phyloP scores from a whole-genome alignment of 2,797 vertebrate species.

The Falco rusticolus region DNA sequence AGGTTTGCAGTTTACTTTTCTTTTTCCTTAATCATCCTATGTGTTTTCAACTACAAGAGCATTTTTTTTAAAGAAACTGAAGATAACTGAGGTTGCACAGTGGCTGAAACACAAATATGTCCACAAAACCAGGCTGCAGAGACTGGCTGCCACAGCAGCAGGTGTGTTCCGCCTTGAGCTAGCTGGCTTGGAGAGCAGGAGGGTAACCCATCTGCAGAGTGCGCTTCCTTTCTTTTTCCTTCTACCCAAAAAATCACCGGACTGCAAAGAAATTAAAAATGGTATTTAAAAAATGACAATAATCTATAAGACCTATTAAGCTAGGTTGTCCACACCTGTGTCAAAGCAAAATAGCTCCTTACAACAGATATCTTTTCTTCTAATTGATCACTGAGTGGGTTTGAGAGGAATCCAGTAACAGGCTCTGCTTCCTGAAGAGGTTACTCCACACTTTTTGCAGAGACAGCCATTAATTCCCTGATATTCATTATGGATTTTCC shows the following conservation, averaged over 20 bases:
- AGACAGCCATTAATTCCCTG: not conserved
- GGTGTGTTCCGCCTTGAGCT: not conserved
- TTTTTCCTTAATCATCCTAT: not conserved
- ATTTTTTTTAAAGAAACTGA: not conserved
- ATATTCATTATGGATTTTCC: not conserved
- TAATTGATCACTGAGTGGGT: not conserved
- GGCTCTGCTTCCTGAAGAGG: not conserved
- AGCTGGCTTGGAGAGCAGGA: fast-evolving
- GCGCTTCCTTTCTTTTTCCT: not conserved
- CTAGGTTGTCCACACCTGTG: not conserved
- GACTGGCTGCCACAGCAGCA: not conserved
- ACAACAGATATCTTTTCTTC: not conserved
- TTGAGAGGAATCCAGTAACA: not conserved
- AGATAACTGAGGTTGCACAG: not conserved
- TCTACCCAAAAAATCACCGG: not conserved
- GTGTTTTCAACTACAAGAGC: not conserved
- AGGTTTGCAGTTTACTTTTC: not conserved
- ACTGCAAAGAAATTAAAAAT: not conserved
- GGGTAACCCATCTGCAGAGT: not conserved
- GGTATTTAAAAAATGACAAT: not conserved
- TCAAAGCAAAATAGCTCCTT: not conserved
- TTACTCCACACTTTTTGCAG: not conserved
- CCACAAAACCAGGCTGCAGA: not conserved
- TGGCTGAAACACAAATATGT: not conserved
- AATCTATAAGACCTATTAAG: not conserved